Percentiles rank a stretch among this genome's conserved stretches.
These are phyloP conservation scores for Neogale vison DNA, from an alignment of 2,113 vertebrate species.

Conservation along the genomic window DNA sequence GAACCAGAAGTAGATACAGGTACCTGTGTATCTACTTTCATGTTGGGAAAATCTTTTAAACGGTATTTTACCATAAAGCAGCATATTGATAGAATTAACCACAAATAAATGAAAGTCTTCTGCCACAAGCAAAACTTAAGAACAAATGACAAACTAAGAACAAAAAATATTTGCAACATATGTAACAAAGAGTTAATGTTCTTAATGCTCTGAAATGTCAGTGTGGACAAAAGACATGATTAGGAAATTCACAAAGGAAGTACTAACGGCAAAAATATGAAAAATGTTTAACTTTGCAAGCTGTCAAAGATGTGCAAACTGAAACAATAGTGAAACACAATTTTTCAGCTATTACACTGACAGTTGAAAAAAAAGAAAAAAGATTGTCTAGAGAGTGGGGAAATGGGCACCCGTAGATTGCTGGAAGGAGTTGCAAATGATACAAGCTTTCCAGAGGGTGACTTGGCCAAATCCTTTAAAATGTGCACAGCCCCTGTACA, in stretches of 20 bases:
- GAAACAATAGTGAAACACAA: slow-evolving; percentile 23
- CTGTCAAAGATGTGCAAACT: slow-evolving; percentile 55
- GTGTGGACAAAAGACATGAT: background rate
- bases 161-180: background rate
- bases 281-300: slow-evolving; percentile 56
- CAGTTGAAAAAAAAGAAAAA: background rate
- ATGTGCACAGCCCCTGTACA: background rate
- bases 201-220: background rate
- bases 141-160: background rate
- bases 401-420: background rate
- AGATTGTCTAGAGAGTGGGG: background rate
- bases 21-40: background rate
- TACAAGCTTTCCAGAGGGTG: background rate
- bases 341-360: background rate
- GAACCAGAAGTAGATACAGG: background rate
- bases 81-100: background rate
- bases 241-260: slow-evolving; percentile 49
- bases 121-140: background rate
- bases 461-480: background rate
- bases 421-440: background rate
- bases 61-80: background rate
- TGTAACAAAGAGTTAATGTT: background rate
- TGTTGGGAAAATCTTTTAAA: background rate
- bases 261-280: slow-evolving; percentile 2
- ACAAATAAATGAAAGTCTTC: background rate